phyloP scores from a whole-genome alignment of 2,113 vertebrate species.

The Hippocampus mohnikei region DNA sequence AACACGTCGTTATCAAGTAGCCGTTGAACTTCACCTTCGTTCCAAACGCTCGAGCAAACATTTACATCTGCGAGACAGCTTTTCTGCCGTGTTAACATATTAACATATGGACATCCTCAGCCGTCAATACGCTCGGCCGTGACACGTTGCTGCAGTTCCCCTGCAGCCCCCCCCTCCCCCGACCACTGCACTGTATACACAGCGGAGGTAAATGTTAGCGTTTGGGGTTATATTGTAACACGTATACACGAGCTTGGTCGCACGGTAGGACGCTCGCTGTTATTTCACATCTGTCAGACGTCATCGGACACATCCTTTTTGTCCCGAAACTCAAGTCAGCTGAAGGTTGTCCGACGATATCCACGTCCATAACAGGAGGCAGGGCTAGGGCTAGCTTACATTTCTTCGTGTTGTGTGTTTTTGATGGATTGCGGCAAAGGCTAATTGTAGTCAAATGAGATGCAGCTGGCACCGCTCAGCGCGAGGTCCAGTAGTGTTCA shows the following conservation, averaged over 20 bases:
- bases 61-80: not conserved
- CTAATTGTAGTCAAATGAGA: constrained; percentile 60
- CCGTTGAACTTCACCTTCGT: not conserved
- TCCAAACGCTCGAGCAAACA: constrained; percentile 24
- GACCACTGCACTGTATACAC: constrained; percentile 73
- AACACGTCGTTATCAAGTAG: not conserved
- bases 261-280: constrained; percentile 60
- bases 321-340: constrained; percentile 27
- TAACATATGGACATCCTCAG: constrained; percentile 78
- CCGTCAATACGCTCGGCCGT: constrained; percentile 70
- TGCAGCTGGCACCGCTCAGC: constrained; percentile 46
- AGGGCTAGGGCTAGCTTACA: constrained; percentile 4
- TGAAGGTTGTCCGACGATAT: constrained; percentile 31
- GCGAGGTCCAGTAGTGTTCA: constrained; percentile 36
- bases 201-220: constrained; percentile 78
- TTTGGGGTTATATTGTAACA: constrained; percentile 74
- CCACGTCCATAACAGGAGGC: constrained; percentile 1
- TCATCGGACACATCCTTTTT: constrained; percentile 57
- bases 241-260: constrained; percentile 69
- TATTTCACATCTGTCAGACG: constrained; percentile 67
- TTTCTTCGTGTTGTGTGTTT: constrained; percentile 46
- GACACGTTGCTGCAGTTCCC: constrained; percentile 76
- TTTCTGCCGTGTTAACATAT: constrained; percentile 25
- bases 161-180: constrained; percentile 63
- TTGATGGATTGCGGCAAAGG: constrained; percentile 45